Conservation (phyloP, 2,797 vertebrate species). For the Micrastur ruficollis region DNA sequence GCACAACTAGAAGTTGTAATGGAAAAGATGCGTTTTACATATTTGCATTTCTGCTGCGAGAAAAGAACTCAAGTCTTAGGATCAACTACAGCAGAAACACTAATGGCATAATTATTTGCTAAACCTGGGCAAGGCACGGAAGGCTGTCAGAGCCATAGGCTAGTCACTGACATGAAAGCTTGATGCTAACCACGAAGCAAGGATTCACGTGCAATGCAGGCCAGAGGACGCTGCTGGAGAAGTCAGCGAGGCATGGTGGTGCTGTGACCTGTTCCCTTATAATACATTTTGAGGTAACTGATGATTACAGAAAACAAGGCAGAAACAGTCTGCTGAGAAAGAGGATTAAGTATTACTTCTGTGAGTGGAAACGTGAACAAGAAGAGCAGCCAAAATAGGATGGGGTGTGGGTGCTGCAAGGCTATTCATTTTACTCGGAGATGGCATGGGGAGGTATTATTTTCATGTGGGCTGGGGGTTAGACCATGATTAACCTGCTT, state of each 20-base stretch:
- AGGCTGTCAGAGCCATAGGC: background rate
- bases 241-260: background rate
- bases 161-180: background rate
- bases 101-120: background rate
- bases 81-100: background rate
- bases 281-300: background rate
- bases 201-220: background rate
- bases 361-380: background rate
- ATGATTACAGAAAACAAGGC: background rate
- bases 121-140: background rate
- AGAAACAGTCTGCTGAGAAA: background rate
- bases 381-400: background rate
- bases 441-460: background rate
- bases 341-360: background rate
- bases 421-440: background rate
- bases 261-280: background rate
- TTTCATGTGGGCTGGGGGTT: background rate
- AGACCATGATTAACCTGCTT: background rate
- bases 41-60: background rate
- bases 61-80: background rate
- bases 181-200: background rate
- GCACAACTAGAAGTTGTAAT: background rate
- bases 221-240: background rate
- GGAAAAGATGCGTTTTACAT: background rate
- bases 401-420: background rate